A percentile compares a stretch with the other conserved stretches of the same genome.
Conservation (phyloP, 1,140 invertebrate species). For the Amyelois transitella region DNA sequence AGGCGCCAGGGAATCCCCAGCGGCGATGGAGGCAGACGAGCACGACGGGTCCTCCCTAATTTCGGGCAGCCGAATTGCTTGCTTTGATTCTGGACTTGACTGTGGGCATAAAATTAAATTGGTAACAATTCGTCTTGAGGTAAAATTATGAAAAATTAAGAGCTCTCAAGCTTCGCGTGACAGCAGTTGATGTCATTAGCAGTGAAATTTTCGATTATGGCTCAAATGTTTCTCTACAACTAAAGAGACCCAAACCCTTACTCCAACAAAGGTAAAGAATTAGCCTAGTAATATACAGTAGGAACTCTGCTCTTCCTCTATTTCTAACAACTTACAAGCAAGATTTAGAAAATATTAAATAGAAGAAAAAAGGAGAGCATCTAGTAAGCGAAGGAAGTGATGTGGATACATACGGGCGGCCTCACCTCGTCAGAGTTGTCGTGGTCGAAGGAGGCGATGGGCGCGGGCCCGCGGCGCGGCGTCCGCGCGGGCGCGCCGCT, state of each 20-base stretch:
- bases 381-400: constrained; percentile 13
- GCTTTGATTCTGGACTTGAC: constrained; percentile 78
- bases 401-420: constrained; percentile 74
- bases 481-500: constrained; percentile 60
- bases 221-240: too few relatives aligned
- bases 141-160: not conserved
- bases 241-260: too few relatives aligned
- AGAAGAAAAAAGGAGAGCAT: not conserved
- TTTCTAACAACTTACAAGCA: too few relatives aligned
- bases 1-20: constrained; percentile 24
- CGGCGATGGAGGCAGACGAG: constrained; percentile 15
- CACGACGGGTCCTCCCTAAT: constrained; percentile 77
- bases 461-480: constrained; percentile 89
- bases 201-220: too few relatives aligned
- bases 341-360: not conserved
- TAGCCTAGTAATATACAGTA: not conserved
- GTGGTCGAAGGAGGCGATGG: constrained; percentile 91
- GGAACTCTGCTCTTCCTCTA: too few relatives aligned
- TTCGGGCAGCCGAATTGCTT: constrained; percentile 78
- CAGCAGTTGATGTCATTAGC: not conserved
- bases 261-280: not conserved
- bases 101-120: constrained; percentile 20
- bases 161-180: not conserved
- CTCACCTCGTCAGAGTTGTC: constrained; percentile 89
- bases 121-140: not conserved